phyloP scores from a whole-genome alignment of 2,113 vertebrate genomes.

The Leucopsar rothschildi region DNA sequence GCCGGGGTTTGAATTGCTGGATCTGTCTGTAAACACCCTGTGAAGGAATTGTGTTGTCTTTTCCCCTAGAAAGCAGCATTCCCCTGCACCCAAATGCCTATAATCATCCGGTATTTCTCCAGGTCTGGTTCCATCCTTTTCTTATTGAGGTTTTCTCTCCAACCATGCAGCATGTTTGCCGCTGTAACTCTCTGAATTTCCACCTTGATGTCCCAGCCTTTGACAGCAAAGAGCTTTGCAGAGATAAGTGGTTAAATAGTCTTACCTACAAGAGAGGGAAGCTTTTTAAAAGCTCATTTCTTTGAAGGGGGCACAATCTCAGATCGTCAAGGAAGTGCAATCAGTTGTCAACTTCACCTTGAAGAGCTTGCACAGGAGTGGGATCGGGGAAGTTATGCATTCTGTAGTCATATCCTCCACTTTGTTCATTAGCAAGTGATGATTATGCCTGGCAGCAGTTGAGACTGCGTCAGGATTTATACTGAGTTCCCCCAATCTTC shows the following conservation, averaged over 20 bases:
- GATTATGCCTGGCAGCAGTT: not conserved
- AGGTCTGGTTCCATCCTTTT: not conserved
- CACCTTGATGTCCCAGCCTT: not conserved
- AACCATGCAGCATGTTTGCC: not conserved
- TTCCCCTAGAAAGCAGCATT: not conserved
- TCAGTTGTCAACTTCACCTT: not conserved
- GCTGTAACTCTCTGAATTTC: not conserved
- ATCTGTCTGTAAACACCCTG: not conserved
- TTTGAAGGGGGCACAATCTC: not conserved
- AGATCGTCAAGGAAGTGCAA: not conserved
- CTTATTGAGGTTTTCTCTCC: not conserved
- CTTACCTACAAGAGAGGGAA: not conserved
- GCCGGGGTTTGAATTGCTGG: not conserved
- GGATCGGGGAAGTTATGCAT: not conserved
- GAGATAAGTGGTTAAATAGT: not conserved
- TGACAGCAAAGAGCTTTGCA: not conserved
- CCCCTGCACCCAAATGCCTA: not conserved
- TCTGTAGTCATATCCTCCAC: not conserved
- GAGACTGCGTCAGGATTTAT: not conserved
- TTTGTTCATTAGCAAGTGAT: not conserved
- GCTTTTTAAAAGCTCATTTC: not conserved
- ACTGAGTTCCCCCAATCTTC: not conserved
- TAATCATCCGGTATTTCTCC: not conserved
- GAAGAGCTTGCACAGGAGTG: not conserved
- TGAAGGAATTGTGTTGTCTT: not conserved